Conservation (phyloP, 1,140 invertebrate species). For the Anoplolepis gracilipes region DNA sequence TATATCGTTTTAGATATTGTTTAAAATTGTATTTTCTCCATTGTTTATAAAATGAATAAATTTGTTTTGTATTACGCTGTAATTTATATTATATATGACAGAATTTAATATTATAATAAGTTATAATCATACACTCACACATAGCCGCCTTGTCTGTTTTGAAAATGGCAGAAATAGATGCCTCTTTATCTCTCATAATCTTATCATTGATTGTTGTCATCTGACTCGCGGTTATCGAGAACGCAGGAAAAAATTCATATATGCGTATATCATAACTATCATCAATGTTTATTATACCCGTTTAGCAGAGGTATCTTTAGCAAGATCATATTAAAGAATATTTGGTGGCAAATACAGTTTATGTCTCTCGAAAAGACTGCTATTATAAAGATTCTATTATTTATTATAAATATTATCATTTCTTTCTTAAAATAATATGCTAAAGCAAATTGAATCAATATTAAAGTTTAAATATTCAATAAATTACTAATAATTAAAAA, state of each 20-base stretch:
- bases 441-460: not conserved
- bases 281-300: not conserved
- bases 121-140: not conserved
- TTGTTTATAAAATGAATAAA: not conserved
- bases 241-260: conserved; percentile 14
- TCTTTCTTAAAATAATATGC: not conserved
- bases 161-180: conserved; percentile 45
- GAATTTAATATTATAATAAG: conserved; percentile 12
- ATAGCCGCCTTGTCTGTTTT: not conserved
- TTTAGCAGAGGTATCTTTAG: not conserved
- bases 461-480: not conserved
- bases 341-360: not conserved
- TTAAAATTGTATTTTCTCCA: not conserved
- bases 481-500: not conserved
- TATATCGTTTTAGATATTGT: not conserved
- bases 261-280: not conserved
- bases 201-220: conserved; percentile 50
- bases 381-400: too few species aligned
- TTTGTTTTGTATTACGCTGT: not conserved
- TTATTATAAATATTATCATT: too few species aligned
- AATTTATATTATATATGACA: not conserved
- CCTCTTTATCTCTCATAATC: conserved; percentile 48
- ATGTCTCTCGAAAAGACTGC: not conserved
- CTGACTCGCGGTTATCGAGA: conserved; percentile 40
- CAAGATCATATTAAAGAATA: not conserved